phyloP scores from a whole-genome alignment of 2,797 vertebrate species.

The Nannoperca australis region DNA sequence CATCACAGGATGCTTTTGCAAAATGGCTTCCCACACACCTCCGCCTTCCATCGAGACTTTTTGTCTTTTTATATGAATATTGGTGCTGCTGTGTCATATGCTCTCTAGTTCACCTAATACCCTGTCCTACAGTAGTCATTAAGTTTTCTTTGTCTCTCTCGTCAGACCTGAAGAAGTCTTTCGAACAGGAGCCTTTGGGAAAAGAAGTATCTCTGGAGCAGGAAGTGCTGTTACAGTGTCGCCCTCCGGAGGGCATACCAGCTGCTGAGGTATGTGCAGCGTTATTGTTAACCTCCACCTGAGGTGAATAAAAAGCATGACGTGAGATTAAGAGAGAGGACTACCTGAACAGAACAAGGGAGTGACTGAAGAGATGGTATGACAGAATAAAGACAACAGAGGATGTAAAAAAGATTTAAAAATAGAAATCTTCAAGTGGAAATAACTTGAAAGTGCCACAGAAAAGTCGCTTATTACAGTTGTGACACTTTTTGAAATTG shows the following conservation, averaged over 20 bases:
- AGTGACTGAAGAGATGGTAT: conserved; percentile 6
- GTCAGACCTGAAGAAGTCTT: conserved; percentile 94
- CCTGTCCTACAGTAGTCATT: neutral
- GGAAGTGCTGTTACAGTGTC: conserved; percentile 96
- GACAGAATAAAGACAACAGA: conserved; percentile 34
- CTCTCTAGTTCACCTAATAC: conserved; percentile 10
- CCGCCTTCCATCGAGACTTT: neutral
- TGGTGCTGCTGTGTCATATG: neutral
- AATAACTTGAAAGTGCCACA: conserved; percentile 36
- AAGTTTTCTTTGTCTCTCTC: conserved; percentile 43
- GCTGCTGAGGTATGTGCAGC: conserved; percentile 89
- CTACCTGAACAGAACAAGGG: conserved; percentile 10
- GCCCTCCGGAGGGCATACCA: conserved; percentile 95
- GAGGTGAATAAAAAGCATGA: conserved; percentile 32
- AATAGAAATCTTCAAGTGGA: conserved; percentile 45
- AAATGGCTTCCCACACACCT: conserved; percentile 27
- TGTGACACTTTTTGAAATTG: conserved; percentile 45
- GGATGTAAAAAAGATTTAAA: conserved; percentile 14
- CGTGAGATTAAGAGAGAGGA: conserved; percentile 11
- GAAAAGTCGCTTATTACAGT: conserved; percentile 40
- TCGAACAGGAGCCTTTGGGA: conserved; percentile 96
- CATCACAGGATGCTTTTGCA: conserved; percentile 31
- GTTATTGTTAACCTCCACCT: conserved; percentile 27
- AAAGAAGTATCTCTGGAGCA: conserved; percentile 97
- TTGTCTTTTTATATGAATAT: neutral